phyloP scores from a whole-genome alignment of 2,113 vertebrate genomes.

The Cephalophus harveyi region DNA sequence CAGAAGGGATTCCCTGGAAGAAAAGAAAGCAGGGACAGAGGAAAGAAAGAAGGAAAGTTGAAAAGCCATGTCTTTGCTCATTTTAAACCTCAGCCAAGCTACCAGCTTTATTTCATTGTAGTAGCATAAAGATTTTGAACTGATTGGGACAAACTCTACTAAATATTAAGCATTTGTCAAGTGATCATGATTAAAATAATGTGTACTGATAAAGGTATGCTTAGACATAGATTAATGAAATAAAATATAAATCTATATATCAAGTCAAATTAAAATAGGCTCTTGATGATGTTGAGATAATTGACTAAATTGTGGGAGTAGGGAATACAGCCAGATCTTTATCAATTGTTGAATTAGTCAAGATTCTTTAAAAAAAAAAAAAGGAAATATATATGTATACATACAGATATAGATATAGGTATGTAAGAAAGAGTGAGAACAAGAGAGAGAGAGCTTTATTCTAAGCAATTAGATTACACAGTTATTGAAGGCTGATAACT shows the following conservation, averaged over 20 bases:
- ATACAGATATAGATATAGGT: neutral
- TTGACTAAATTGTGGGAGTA: neutral
- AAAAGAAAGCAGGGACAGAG: accelerated
- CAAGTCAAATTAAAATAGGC: neutral
- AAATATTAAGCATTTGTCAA: neutral
- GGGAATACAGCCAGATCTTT: neutral
- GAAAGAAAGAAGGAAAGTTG: neutral
- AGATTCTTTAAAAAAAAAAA: neutral
- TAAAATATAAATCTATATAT: neutral
- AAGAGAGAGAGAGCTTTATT: neutral
- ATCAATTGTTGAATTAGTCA: neutral
- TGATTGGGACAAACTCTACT: neutral
- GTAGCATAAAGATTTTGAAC: neutral
- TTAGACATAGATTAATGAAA: neutral
- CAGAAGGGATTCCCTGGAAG: neutral
- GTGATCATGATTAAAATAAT: neutral
- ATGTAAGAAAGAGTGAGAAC: neutral
- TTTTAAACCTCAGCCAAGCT: neutral
- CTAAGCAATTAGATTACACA: neutral
- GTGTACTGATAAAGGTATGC: neutral
- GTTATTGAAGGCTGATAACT: neutral
- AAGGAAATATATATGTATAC: neutral
- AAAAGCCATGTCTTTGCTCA: neutral
- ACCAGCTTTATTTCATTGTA: neutral
- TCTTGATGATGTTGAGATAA: neutral